These are phyloP conservation scores for Drosophila peninsularis DNA, from an alignment of 2,888 invertebrate species.

Conservation along the genomic window DNA sequence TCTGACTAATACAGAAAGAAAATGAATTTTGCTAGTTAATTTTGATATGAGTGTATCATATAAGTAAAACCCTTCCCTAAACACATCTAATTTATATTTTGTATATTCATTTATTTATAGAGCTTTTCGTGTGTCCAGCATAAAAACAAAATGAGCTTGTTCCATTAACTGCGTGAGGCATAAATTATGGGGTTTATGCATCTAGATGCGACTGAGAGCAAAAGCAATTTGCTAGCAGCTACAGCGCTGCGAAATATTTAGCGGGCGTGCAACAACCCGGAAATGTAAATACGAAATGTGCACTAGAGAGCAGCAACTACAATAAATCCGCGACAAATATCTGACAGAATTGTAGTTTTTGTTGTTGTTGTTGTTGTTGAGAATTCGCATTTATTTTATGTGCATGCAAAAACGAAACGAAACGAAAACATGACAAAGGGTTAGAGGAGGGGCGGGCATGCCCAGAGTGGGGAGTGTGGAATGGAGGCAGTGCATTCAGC, in stretches of 20 bases:
- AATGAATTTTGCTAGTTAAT: neutral
- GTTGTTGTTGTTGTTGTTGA: conserved; percentile 42
- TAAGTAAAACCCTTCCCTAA: neutral
- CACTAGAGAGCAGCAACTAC: conserved; percentile 14
- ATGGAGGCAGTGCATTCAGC: conserved; percentile 39
- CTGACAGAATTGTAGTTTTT: conserved; percentile 47
- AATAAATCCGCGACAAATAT: conserved; percentile 49
- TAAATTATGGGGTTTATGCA: conserved; percentile 53
- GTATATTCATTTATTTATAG: neutral
- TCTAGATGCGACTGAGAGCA: neutral
- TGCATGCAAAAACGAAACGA: conserved; percentile 70
- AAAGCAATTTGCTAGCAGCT: conserved; percentile 23
- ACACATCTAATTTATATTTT: neutral
- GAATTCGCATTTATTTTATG: conserved; percentile 68
- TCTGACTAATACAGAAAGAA: neutral
- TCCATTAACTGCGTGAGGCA: conserved; percentile 27
- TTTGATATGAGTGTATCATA: neutral
- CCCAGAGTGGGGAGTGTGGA: neutral
- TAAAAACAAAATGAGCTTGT: neutral
- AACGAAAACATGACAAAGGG: conserved; percentile 56
- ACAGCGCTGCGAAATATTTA: conserved; percentile 14
- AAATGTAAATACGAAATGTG: conserved; percentile 59
- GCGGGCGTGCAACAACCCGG: conserved; percentile 61
- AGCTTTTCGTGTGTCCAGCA: neutral
- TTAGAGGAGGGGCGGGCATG: neutral